Conservation (phyloP, 53 echinoderm and acorn worm species). For the Mesocentrotus franciscanus region DNA sequence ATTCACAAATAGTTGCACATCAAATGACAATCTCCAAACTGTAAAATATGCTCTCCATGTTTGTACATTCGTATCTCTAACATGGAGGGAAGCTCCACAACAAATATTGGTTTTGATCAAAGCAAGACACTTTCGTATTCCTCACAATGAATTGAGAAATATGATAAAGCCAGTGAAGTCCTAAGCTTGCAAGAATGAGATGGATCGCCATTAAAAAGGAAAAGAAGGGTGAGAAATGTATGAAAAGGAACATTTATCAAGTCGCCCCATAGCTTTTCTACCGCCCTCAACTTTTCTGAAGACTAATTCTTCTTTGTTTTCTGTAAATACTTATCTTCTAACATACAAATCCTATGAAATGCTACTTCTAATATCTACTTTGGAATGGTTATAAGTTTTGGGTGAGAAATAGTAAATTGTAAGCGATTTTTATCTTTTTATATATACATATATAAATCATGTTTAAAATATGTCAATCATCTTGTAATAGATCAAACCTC, state of each 20-base stretch:
- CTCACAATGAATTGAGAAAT: no score
- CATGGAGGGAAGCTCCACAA: no score
- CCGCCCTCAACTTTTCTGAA: no score
- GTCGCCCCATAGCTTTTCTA: not conserved
- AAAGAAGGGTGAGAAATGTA: not conserved
- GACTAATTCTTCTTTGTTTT: not conserved
- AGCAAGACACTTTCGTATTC: no score
- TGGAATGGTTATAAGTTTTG: slow-evolving; percentile 59
- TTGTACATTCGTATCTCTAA: no score
- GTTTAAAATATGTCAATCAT: not conserved
- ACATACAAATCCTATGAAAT: slow-evolving; percentile 8
- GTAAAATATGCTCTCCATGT: no score
- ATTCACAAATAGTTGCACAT: no score
- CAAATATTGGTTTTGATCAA: no score
- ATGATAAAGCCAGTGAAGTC: not conserved
- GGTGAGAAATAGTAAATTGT: slow-evolving; percentile 38
- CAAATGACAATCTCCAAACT: no score
- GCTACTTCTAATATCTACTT: slow-evolving; percentile 46
- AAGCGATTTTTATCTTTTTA: not conserved
- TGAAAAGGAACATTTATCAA: not conserved
- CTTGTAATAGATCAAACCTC: not conserved
- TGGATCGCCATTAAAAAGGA: not conserved
- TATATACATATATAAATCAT: slow-evolving; percentile 13
- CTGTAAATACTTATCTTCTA: not conserved
- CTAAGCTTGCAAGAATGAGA: not conserved